These are phyloP conservation scores for Agonum fuliginosum DNA, from an alignment of 2,888 invertebrate species.

Conservation along the genomic window DNA sequence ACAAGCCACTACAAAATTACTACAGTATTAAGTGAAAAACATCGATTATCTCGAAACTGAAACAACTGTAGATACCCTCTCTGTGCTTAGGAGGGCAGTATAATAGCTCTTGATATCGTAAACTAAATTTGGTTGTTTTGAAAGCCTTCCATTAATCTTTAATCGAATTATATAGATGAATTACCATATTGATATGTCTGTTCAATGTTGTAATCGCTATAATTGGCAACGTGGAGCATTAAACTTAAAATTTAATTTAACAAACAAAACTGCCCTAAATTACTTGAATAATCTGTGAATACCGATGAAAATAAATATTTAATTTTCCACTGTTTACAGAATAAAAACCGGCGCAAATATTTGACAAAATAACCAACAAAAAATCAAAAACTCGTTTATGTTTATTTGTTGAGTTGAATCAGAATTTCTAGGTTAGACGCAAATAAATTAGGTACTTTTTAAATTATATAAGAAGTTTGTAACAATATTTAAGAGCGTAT, in stretches of 20 bases:
- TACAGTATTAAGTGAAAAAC: too few species aligned
- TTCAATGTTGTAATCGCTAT: constrained; percentile 14
- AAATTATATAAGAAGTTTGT: too few species aligned
- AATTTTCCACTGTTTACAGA: not conserved
- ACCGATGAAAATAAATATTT: constrained; percentile 7
- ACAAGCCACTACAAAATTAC: too few species aligned
- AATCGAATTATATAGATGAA: constrained; percentile 37
- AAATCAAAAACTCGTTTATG: too few species aligned
- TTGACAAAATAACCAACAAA: not conserved
- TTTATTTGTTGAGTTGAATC: too few species aligned
- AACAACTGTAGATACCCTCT: too few species aligned
- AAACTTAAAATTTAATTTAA: constrained; percentile 30
- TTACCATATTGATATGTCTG: constrained; percentile 27
- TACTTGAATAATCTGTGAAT: not conserved
- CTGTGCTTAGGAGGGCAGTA: too few species aligned
- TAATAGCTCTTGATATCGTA: too few species aligned
- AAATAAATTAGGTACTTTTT: too few species aligned
- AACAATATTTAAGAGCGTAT: too few species aligned
- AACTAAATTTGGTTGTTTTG: not conserved
- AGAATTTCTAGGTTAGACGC: too few species aligned
- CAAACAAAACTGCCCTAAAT: not conserved
- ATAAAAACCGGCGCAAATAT: not conserved
- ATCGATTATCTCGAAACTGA: too few species aligned
- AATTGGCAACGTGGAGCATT: constrained; percentile 19
- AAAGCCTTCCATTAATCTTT: constrained; percentile 20